These are phyloP conservation scores for Nycticebus coucang DNA, from an alignment of 2,113 vertebrate species.

Conservation along the genomic window DNA sequence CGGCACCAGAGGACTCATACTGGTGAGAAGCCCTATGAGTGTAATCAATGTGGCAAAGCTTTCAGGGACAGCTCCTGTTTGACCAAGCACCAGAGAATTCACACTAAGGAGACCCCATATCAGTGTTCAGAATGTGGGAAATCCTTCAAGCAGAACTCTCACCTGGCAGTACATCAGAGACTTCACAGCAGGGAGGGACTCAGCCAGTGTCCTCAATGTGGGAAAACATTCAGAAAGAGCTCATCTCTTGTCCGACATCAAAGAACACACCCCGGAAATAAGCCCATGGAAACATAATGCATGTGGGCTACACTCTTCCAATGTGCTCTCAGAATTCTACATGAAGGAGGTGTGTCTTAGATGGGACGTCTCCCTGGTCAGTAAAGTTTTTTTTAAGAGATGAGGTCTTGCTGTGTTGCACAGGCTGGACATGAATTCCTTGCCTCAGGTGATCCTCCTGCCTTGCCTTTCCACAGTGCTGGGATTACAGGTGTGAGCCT, in stretches of 20 bases:
- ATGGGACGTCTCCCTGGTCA: not conserved
- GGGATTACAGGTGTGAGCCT: too few species aligned
- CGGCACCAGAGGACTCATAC: slow-evolving; percentile 83
- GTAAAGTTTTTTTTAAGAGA: not conserved
- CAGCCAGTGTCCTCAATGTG: slow-evolving; percentile 72
- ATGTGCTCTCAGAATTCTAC: not conserved
- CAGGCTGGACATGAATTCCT: too few species aligned
- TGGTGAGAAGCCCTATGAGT: slow-evolving; percentile 82
- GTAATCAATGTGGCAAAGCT: slow-evolving; percentile 81
- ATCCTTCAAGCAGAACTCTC: slow-evolving; percentile 78
- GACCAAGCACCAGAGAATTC: slow-evolving; percentile 79
- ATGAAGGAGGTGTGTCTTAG: not conserved
- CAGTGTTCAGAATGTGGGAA: slow-evolving; percentile 76
- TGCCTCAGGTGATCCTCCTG: too few species aligned
- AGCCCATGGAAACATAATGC: not conserved
- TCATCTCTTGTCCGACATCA: slow-evolving; percentile 74
- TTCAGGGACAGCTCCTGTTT: slow-evolving; percentile 82
- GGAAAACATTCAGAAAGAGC: slow-evolving; percentile 68
- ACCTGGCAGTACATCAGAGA: slow-evolving; percentile 64
- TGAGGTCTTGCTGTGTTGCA: too few species aligned
- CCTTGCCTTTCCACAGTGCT: too few species aligned
- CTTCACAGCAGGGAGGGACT: slow-evolving; percentile 53
- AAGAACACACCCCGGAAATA: slow-evolving; percentile 66
- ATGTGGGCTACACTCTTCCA: rapidly evolving
- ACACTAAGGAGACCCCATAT: slow-evolving; percentile 80